Percentiles rank a stretch among this genome's conserved stretches.
Conservation (phyloP, 2,113 vertebrate species). For the Rostratula benghalensis region DNA sequence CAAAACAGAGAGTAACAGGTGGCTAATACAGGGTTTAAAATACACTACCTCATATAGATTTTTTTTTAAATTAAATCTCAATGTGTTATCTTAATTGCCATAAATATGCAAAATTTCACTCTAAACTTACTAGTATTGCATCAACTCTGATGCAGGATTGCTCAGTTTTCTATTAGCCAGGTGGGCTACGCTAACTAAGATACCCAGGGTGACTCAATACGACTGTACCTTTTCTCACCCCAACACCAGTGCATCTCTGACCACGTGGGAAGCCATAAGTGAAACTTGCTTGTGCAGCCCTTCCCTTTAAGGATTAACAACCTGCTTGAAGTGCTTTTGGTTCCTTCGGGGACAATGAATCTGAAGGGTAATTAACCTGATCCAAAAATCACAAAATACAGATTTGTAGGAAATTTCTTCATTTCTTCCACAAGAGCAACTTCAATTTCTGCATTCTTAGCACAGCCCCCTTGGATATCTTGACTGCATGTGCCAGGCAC, state of each 20-base stretch:
- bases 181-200: neutral
- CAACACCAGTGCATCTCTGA: neutral
- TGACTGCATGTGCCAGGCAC: neutral
- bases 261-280: rapidly evolving
- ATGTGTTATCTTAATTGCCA: neutral
- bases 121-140: neutral
- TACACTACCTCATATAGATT: neutral
- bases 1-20: neutral
- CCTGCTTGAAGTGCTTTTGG: neutral
- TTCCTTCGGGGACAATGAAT: neutral
- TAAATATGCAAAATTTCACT: neutral
- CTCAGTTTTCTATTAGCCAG: neutral
- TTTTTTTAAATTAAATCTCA: neutral
- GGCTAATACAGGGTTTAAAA: neutral
- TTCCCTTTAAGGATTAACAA: neutral
- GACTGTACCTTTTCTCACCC: neutral
- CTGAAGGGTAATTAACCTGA: neutral
- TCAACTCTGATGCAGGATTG: neutral
- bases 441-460: neutral
- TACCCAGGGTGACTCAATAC: neutral
- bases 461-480: neutral
- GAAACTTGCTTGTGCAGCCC: neutral
- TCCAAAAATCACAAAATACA: neutral
- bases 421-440: neutral
- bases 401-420: neutral